phyloP scores from a whole-genome alignment of 2,113 vertebrate species.

The Actinemys pallida region DNA sequence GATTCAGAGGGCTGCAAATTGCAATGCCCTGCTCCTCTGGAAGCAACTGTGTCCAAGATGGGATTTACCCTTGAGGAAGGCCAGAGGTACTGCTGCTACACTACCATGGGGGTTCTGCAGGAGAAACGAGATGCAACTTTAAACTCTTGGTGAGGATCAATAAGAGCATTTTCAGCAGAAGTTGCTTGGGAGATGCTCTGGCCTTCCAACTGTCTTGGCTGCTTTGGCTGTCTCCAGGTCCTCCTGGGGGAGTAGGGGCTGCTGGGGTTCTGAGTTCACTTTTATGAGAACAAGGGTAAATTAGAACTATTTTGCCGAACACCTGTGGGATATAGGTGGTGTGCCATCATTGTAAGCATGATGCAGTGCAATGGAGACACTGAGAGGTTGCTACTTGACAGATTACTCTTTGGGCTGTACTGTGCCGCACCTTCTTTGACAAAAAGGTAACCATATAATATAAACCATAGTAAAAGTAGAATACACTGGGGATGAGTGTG shows the following conservation, averaged over 20 bases:
- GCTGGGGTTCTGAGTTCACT: conserved; percentile 47
- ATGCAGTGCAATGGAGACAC: conserved; percentile 16
- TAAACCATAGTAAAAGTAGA: conserved; percentile 30
- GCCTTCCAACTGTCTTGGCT: conserved; percentile 38
- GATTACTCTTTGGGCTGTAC: conserved; percentile 48
- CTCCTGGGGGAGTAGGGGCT: conserved; percentile 26
- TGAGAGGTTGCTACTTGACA: conserved; percentile 48
- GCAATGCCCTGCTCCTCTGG: not conserved
- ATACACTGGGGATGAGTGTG: conserved; percentile 6
- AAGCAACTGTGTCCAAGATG: not conserved
- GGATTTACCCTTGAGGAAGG: conserved; percentile 40
- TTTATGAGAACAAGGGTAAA: conserved; percentile 43
- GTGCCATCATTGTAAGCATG: not conserved
- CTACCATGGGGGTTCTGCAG: conserved; percentile 40
- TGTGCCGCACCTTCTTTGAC: conserved; percentile 33
- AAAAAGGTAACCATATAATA: conserved; percentile 43
- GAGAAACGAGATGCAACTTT: conserved; percentile 32
- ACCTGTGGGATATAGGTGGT: not conserved
- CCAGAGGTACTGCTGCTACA: conserved; percentile 1
- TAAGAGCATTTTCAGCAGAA: not conserved
- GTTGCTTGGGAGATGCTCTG: conserved; percentile 43
- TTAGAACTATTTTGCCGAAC: not conserved
- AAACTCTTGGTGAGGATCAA: not conserved
- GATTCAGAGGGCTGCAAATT: not conserved
- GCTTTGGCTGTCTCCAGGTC: conserved; percentile 28